Conservation (phyloP, 2,888 invertebrate genomes). For the Melieria omissa region DNA sequence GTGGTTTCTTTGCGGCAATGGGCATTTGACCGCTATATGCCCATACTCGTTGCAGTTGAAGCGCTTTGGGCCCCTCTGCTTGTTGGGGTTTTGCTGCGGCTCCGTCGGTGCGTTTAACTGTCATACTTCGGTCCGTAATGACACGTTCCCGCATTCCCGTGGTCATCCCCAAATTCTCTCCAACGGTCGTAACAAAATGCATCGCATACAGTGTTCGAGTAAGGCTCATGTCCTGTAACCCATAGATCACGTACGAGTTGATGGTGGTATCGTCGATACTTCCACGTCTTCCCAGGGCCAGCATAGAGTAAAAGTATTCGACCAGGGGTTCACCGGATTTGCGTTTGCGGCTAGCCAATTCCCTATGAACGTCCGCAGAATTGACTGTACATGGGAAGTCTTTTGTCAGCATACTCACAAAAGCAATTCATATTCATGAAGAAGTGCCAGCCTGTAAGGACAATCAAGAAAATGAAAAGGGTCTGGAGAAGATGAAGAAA, state of each 20-base stretch:
- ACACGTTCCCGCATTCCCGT: too few species aligned
- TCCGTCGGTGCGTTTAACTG: too few species aligned
- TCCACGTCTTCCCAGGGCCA: not conserved
- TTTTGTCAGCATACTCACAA: not conserved
- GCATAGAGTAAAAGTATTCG: not conserved
- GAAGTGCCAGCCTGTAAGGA: not conserved
- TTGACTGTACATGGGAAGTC: too few species aligned
- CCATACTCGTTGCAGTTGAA: slow-evolving; percentile 15
- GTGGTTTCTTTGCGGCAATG: slow-evolving; percentile 6
- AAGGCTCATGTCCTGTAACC: not conserved
- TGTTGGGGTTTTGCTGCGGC: too few species aligned
- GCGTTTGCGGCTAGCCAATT: not conserved
- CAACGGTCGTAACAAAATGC: not conserved
- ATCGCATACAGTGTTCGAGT: not conserved
- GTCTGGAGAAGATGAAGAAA: not conserved
- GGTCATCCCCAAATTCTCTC: not conserved
- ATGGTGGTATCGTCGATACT: not conserved
- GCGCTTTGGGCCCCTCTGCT: not conserved
- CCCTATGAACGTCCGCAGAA: slow-evolving; percentile 6
- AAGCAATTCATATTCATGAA: too few species aligned
- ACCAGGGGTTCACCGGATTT: not conserved
- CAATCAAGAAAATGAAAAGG: slow-evolving; percentile 20
- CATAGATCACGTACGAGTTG: not conserved
- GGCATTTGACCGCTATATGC: slow-evolving; percentile 6
- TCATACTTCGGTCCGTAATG: too few species aligned